Conservation (phyloP, 1,140 invertebrate genomes). For the Zaprionus lachaisei region DNA sequence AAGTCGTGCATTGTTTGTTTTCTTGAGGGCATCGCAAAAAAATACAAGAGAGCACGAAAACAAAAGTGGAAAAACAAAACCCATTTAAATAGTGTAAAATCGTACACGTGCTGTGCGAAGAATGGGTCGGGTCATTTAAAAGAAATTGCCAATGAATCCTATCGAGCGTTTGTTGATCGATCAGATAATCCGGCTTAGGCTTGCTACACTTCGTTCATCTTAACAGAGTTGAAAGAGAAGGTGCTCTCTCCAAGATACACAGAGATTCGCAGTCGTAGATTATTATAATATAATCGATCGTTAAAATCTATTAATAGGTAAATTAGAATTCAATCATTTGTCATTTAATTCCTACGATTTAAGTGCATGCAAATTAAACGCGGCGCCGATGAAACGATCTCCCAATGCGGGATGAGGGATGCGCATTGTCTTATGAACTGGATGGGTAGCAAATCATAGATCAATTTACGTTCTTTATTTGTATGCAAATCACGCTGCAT, state of each 20-base stretch:
- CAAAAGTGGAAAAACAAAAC: slow-evolving; percentile 24
- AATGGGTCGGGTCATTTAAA: slow-evolving; percentile 32
- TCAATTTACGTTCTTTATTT: slow-evolving; percentile 45
- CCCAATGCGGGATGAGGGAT: slow-evolving; percentile 15
- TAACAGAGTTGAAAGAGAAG: not conserved
- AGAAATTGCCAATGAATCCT: slow-evolving; percentile 42
- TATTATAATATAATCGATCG: slow-evolving; percentile 44
- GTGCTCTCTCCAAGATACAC: slow-evolving; percentile 2
- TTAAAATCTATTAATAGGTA: slow-evolving; percentile 55
- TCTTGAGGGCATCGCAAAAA: not conserved
- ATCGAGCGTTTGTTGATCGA: slow-evolving; percentile 29
- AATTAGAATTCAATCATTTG: slow-evolving; percentile 72
- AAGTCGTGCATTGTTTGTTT: slow-evolving; percentile 73
- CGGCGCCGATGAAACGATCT: slow-evolving; percentile 58
- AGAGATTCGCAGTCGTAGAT: slow-evolving; percentile 5
- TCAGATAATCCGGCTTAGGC: slow-evolving; percentile 35
- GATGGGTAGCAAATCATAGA: slow-evolving; percentile 41
- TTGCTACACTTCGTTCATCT: not conserved
- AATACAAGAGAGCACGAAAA: slow-evolving; percentile 13
- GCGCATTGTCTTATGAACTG: slow-evolving; percentile 27
- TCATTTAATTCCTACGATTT: slow-evolving; percentile 60
- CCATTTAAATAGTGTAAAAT: slow-evolving; percentile 31
- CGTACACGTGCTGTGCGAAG: slow-evolving; percentile 56
- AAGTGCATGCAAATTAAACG: slow-evolving; percentile 65
- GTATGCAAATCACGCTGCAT: slow-evolving; percentile 26